These are phyloP conservation scores for Diaprepes abbreviatus DNA, from an alignment of 2,888 invertebrate genomes.

Conservation along the genomic window DNA sequence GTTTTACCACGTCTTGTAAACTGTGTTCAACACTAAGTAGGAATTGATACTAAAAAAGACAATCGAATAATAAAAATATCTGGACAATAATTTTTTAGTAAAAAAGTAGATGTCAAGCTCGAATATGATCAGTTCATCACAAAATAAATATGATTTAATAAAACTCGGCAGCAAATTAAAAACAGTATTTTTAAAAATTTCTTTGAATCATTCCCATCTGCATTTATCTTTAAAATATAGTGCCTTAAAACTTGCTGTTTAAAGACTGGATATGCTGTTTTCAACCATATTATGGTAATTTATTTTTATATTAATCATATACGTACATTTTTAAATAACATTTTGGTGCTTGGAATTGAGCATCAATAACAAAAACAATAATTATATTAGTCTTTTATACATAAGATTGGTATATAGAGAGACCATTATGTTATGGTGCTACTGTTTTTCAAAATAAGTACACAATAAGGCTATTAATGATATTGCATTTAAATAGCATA, in stretches of 20 bases:
- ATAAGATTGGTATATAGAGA: neutral
- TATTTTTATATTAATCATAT: neutral
- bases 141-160: neutral
- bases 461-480: neutral
- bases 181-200: neutral
- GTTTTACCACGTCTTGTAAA: slow-evolving; percentile 13
- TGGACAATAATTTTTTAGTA: neutral
- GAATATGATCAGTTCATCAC: slow-evolving; percentile 8
- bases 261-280: slow-evolving; percentile 14
- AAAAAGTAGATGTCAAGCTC: neutral
- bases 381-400: neutral
- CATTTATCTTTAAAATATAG: slow-evolving; percentile 1
- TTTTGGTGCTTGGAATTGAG: neutral
- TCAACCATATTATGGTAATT: neutral
- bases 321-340: neutral
- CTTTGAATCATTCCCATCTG: slow-evolving; percentile 4
- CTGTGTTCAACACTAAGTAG: neutral
- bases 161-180: neutral
- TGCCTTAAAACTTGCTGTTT: slow-evolving; percentile 3
- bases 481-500: neutral
- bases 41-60: neutral
- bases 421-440: slow-evolving; percentile 6
- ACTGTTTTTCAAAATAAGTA: neutral
- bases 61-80: neutral
- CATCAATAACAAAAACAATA: neutral